Percentiles rank a stretch among this genome's conserved stretches.
Evolutionary conservation across 2,797 vertebrate species (phyloP).

Genomic region (Phyllotis vaccarum): DNA sequence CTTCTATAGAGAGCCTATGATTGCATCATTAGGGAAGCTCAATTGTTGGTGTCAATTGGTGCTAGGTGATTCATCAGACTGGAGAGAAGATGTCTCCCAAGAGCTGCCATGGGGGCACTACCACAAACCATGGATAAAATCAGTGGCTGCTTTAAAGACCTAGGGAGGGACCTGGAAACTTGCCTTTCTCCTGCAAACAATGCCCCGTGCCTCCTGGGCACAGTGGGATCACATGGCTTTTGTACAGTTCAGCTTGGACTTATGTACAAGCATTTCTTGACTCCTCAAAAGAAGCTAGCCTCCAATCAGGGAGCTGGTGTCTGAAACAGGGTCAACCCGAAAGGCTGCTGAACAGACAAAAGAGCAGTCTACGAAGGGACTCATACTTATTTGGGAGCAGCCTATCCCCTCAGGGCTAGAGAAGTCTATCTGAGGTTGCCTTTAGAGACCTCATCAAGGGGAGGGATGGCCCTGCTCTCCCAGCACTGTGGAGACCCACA

Average conservation of each 20-base stretch:
- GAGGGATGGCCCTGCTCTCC: neutral
- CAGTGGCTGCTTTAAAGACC: neutral
- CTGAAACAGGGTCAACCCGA: neutral
- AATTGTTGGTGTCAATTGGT: neutral
- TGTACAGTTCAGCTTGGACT: neutral
- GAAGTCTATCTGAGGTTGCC: neutral
- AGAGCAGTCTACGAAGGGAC: neutral
- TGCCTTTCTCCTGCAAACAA: neutral
- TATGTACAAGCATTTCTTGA: neutral
- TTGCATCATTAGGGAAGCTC: neutral
- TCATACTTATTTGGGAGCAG: neutral
- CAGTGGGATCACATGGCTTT: neutral
- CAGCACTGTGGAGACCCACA: neutral
- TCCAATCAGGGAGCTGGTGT: neutral
- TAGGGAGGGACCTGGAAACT: neutral
- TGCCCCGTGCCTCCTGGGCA: neutral
- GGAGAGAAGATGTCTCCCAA: neutral
- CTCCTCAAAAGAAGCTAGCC: neutral
- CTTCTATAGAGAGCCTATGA: neutral
- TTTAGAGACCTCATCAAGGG: neutral
- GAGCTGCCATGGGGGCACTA: neutral
- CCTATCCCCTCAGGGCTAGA: neutral
- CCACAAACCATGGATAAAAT: neutral
- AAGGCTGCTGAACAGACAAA: neutral
- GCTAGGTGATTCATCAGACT: neutral